These are phyloP conservation scores for Chunga burmeisteri DNA, from an alignment of 2,113 vertebrate genomes.

Conservation along the genomic window DNA sequence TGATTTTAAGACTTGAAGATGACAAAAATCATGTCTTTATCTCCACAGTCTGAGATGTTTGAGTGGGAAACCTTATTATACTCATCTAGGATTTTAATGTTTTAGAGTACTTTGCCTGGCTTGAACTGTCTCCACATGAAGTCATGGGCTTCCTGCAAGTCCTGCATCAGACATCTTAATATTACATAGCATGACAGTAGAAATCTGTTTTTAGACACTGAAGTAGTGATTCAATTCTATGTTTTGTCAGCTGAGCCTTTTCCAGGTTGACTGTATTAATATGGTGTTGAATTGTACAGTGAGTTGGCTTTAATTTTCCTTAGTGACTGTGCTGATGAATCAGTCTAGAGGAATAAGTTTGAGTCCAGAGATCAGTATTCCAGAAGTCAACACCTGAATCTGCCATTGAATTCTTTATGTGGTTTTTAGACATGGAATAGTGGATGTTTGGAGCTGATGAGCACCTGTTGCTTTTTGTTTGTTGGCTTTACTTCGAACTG, in stretches of 20 bases:
- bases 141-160: not conserved
- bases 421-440: not conserved
- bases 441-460: not conserved
- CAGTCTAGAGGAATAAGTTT: not conserved
- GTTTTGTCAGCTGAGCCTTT: not conserved
- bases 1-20: not conserved
- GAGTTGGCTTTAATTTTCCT: not conserved
- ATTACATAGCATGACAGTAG: not conserved
- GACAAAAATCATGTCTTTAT: not conserved
- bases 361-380: not conserved
- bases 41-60: not conserved
- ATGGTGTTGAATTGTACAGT: fast-evolving
- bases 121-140: not conserved
- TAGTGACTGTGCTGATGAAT: not conserved
- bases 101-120: not conserved
- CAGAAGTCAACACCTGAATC: not conserved
- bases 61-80: not conserved
- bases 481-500: not conserved
- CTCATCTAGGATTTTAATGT: not conserved
- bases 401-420: not conserved
- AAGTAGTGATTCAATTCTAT: not conserved
- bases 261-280: not conserved
- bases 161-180: not conserved
- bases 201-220: not conserved
- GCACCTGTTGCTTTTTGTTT: not conserved